Evolutionary conservation across 1,140 invertebrate genomes (phyloP), one percentile per base, ranked within the genome.

Genomic region (Pseudomyrmex cubaensis): DNA sequence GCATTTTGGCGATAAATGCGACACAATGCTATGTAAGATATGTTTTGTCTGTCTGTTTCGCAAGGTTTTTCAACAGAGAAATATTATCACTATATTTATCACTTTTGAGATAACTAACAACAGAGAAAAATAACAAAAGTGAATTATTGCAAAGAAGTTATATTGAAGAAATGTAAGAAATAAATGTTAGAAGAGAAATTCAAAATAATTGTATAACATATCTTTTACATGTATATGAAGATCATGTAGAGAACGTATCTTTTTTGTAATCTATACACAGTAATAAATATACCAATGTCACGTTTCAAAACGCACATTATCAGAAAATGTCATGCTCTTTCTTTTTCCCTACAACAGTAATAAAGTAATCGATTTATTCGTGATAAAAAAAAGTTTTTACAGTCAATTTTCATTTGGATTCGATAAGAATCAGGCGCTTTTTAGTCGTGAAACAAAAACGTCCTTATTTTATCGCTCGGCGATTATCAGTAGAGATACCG

Each of bases 1-100:
- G 50, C 15, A 69, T 80, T 48, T 59, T 46, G 35, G 22, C 46
- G 13, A 54, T 10, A 35, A 70, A 59, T 50, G 54, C 15, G 54
- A 70, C 44, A 70, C 52, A 25, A 2, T 50, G 48, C 22, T 46
- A n/a, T 4, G 8, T 25, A 54, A 70, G 7, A 70, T 70, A 48
- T 54, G 57, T 59, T 20, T 20, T 20, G 20, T 20, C 20, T 44
- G n/a, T 12, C 12, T 54, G 2, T 54, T 48, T 20, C 3, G 12
- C 15, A 69, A 66, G 10, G 15, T 44, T 56, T 56, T 67, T 35
- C 35, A 35, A 35, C 35, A 7, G 35, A 13, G 10, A 44, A 2
- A 9, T 35, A 59, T 7, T 17, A 59, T 13, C 10, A 15, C 17
- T 17, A 5, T 9, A n/a, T 48, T 48, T 70, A 35, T 35, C 22